Evolutionary conservation across 2,888 invertebrate genomes (phyloP).

Genomic region (Leptinotarsa tumamoca): DNA sequence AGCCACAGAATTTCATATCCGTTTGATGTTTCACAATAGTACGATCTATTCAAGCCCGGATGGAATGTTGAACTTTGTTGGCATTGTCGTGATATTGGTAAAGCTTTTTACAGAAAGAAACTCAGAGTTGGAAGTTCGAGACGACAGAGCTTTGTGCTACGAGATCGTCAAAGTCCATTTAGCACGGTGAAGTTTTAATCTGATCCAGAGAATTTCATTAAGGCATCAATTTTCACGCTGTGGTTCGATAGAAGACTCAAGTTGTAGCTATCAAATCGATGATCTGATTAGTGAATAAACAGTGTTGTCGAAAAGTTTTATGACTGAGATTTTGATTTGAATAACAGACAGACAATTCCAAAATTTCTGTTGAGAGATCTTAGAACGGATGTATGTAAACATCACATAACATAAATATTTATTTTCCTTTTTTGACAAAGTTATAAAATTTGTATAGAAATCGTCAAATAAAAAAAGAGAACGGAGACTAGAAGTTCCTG

Average conservation of each 20-base stretch:
- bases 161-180: conserved; percentile 56
- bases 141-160: conserved; percentile 54
- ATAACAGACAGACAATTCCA: too few species aligned
- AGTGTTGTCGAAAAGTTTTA: not conserved
- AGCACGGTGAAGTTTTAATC: conserved; percentile 57
- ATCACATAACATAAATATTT: too few species aligned
- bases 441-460: too few species aligned
- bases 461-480: too few species aligned
- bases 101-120: conserved; percentile 3
- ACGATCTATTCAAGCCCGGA: conserved; percentile 44
- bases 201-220: conserved; percentile 57
- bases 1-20: not conserved
- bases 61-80: conserved; percentile 45
- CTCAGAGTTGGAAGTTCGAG: conserved; percentile 39
- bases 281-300: not conserved
- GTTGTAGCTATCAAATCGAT: not conserved
- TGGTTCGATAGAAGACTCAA: not conserved
- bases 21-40: not conserved
- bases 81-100: conserved; percentile 51
- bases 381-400: too few species aligned
- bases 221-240: not conserved
- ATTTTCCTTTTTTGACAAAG: too few species aligned
- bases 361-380: too few species aligned
- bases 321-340: too few species aligned
- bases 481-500: too few species aligned